These are phyloP conservation scores for Brachionus manjavacas DNA, from an alignment of 1,140 invertebrate genomes.

Conservation along the genomic window DNA sequence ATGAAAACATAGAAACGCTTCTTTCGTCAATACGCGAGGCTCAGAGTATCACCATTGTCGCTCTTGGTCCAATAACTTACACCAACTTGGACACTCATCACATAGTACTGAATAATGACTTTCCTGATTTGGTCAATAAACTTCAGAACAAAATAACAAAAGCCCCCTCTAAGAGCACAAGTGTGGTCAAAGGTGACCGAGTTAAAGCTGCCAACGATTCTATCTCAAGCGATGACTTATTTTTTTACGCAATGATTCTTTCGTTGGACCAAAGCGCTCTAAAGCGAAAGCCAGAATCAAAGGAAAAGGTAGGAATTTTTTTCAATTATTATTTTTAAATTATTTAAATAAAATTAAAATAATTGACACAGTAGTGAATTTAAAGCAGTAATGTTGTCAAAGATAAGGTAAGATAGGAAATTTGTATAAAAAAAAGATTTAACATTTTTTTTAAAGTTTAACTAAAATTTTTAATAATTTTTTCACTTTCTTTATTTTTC, in stretches of 20 bases:
- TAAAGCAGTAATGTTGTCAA: no score
- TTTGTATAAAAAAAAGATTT: no score
- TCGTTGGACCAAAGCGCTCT: slow-evolving; percentile 1
- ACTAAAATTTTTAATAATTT: no score
- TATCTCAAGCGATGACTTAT: not conserved
- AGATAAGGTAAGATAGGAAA: no score
- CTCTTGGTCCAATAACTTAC: slow-evolving; percentile 12
- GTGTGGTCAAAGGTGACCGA: not conserved
- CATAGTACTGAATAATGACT: not conserved
- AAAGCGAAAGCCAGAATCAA: not conserved
- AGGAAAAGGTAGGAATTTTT: not conserved
- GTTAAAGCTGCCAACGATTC: not conserved
- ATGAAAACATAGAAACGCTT: not conserved
- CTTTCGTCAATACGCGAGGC: not conserved
- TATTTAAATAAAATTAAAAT: no score
- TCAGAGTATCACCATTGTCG: not conserved
- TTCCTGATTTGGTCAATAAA: not conserved
- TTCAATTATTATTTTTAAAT: no score
- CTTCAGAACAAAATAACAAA: not conserved
- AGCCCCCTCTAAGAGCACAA: not conserved
- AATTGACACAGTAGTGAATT: no score
- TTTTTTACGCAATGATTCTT: slow-evolving; percentile 8
- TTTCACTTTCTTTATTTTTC: no score
- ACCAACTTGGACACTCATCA: not conserved
- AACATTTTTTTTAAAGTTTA: no score